These are phyloP conservation scores for Heterodera filipjevi DNA, from an alignment of 2,888 invertebrate genomes.

Conservation along the genomic window DNA sequence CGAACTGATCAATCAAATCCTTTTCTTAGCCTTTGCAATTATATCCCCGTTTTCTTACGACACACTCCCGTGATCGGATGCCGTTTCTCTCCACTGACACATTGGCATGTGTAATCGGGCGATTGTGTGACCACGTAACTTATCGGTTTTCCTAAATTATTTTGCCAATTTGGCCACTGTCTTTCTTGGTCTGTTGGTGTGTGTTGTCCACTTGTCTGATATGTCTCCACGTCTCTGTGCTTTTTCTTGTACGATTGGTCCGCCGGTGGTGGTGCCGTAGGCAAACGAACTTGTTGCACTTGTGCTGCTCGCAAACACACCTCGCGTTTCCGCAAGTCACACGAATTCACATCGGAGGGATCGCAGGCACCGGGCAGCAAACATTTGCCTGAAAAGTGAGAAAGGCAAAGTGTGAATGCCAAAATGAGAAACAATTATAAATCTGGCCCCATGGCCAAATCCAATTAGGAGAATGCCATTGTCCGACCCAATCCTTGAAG, in stretches of 20 bases:
- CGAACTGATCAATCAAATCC: conserved; percentile 28
- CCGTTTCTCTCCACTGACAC: conserved; percentile 54
- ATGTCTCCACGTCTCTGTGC: conserved; percentile 11
- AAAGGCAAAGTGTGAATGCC: not conserved
- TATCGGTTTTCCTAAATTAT: not conserved
- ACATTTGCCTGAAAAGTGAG: conserved; percentile 47
- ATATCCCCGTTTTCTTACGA: conserved; percentile 46
- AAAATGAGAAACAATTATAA: not conserved
- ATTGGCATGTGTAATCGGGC: conserved; percentile 63
- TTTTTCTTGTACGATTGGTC: conserved; percentile 5
- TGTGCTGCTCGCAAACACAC: conserved; percentile 49
- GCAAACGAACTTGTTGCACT: not conserved
- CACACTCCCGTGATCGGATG: conserved; percentile 64
- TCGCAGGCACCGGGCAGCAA: conserved; percentile 62
- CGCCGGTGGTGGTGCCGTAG: not conserved
- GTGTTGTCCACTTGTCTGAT: conserved; percentile 25
- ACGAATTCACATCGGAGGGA: conserved; percentile 54
- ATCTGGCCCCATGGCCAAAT: no score
- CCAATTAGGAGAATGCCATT: not conserved
- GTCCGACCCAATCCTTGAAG: no score
- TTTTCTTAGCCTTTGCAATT: conserved; percentile 7
- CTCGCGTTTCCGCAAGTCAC: conserved; percentile 62
- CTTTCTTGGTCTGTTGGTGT: no score
- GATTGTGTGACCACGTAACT: conserved; percentile 39
- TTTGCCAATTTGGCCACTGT: not conserved